Conservation (phyloP, 1,140 invertebrate species). For the Listronotus oregonensis region DNA sequence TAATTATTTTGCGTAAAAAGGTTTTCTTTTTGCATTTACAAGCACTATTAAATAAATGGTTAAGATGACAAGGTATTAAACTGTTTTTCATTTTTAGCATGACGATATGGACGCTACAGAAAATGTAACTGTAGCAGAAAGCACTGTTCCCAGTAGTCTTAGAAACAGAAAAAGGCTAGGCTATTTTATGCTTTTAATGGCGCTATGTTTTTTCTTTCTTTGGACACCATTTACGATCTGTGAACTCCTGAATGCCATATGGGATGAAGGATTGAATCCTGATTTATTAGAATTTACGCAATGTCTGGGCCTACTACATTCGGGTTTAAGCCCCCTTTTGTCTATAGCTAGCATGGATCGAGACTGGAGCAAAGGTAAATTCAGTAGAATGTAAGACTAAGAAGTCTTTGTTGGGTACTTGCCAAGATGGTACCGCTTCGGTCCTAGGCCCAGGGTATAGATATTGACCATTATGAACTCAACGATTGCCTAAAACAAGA, state of each 20-base stretch:
- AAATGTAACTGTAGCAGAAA: not conserved
- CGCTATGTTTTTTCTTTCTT: slow-evolving; percentile 14
- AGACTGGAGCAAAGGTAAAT: slow-evolving; percentile 28
- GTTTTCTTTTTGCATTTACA: too few species aligned
- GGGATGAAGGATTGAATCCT: slow-evolving; percentile 2
- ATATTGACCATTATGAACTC: too few species aligned
- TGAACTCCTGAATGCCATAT: slow-evolving; percentile 2
- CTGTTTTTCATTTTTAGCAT: not conserved
- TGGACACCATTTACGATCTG: slow-evolving; percentile 21
- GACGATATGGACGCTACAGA: slow-evolving; percentile 13
- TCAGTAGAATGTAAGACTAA: not conserved
- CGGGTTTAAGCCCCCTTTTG: slow-evolving; percentile 18
- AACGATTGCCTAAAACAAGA: too few species aligned
- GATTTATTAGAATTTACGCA: slow-evolving; percentile 9
- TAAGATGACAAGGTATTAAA: too few species aligned
- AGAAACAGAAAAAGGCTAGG: slow-evolving; percentile 14
- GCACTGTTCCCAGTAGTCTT: slow-evolving; percentile 10
- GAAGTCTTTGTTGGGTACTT: too few species aligned
- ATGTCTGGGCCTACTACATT: slow-evolving; percentile 23
- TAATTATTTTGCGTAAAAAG: too few species aligned
- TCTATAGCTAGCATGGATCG: slow-evolving; percentile 24
- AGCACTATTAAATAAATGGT: too few species aligned
- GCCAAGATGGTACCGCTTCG: too few species aligned
- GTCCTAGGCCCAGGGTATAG: not conserved
- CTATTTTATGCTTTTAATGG: slow-evolving; percentile 25